Percentiles rank a stretch among this genome's conserved stretches.
Conservation (phyloP, 2,888 invertebrate genomes). For the Notocelia uddmanniana region DNA sequence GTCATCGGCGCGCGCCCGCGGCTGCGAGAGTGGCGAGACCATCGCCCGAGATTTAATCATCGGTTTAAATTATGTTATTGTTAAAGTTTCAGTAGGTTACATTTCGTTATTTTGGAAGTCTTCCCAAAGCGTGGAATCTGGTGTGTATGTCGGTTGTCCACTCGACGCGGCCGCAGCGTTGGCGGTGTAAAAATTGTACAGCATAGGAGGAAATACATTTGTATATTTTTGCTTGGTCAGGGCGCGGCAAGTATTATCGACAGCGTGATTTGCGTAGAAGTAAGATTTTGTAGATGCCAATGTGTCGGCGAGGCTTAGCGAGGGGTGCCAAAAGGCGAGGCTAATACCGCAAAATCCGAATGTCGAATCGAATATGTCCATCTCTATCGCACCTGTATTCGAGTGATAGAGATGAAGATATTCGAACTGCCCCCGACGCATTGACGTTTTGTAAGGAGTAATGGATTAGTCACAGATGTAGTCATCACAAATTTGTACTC, state of each 20-base stretch:
- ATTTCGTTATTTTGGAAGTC: slow-evolving; percentile 36
- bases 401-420: slow-evolving; percentile 4
- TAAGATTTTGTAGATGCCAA: slow-evolving; percentile 65
- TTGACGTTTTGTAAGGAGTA: slow-evolving; percentile 69
- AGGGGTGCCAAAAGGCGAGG: neutral
- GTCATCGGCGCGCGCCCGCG: slow-evolving; percentile 48
- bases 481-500: slow-evolving; percentile 81
- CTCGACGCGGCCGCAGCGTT: slow-evolving; percentile 60
- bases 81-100: slow-evolving; percentile 27
- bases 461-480: slow-evolving; percentile 77
- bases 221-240: slow-evolving; percentile 82
- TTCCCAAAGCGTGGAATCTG: slow-evolving; percentile 32
- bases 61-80: slow-evolving; percentile 28
- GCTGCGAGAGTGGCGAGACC: slow-evolving; percentile 47
- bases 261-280: slow-evolving; percentile 69
- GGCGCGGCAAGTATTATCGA: slow-evolving; percentile 66
- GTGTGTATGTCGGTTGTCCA: slow-evolving; percentile 38
- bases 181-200: slow-evolving; percentile 82
- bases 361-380: neutral
- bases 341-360: neutral
- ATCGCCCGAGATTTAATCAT: slow-evolving; percentile 10
- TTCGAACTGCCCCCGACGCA: slow-evolving; percentile 47
- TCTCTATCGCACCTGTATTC: neutral
- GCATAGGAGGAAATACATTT: slow-evolving; percentile 74
- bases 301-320: slow-evolving; percentile 46